Conservation (phyloP, 2,888 invertebrate genomes). For the Oeneis ivallda region DNA sequence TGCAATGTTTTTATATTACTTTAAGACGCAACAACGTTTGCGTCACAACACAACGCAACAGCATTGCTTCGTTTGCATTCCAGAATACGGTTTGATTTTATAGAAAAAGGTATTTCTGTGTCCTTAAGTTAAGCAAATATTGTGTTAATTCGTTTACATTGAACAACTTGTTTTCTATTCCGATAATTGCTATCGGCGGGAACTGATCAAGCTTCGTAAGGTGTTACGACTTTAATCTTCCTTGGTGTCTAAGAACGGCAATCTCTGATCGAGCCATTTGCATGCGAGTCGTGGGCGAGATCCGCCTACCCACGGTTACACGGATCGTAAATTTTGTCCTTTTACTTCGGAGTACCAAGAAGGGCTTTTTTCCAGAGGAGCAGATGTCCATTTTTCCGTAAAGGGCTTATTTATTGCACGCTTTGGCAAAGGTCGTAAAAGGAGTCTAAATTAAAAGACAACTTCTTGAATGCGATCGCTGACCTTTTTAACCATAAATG, state of each 20-base stretch:
- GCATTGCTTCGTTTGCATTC: not conserved
- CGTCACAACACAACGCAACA: too few relatives aligned
- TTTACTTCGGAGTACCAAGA: slow-evolving; percentile 65
- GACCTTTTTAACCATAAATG: slow-evolving; percentile 50
- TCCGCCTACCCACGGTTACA: slow-evolving; percentile 75
- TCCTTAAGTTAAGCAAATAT: slow-evolving; percentile 1
- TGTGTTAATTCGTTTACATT: slow-evolving; percentile 13
- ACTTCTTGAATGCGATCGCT: slow-evolving; percentile 60
- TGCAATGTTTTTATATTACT: too few relatives aligned
- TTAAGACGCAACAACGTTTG: too few relatives aligned
- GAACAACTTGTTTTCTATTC: slow-evolving; percentile 1
- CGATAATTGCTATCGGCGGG: slow-evolving; percentile 22
- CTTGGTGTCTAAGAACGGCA: slow-evolving; percentile 56
- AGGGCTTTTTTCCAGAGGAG: slow-evolving; percentile 69
- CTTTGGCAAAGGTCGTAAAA: slow-evolving; percentile 68
- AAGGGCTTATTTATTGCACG: slow-evolving; percentile 76
- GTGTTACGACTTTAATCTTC: slow-evolving; percentile 68
- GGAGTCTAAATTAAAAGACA: slow-evolving; percentile 65
- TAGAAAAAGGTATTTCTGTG: not conserved
- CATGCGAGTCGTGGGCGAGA: slow-evolving; percentile 76
- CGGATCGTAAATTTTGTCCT: slow-evolving; percentile 79
- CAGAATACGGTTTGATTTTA: not conserved
- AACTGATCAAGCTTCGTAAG: slow-evolving; percentile 37
- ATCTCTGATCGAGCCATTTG: slow-evolving; percentile 74
- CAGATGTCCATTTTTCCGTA: slow-evolving; percentile 77